Conservation (phyloP, 2,888 invertebrate genomes). For the Drosophila affinis region DNA sequence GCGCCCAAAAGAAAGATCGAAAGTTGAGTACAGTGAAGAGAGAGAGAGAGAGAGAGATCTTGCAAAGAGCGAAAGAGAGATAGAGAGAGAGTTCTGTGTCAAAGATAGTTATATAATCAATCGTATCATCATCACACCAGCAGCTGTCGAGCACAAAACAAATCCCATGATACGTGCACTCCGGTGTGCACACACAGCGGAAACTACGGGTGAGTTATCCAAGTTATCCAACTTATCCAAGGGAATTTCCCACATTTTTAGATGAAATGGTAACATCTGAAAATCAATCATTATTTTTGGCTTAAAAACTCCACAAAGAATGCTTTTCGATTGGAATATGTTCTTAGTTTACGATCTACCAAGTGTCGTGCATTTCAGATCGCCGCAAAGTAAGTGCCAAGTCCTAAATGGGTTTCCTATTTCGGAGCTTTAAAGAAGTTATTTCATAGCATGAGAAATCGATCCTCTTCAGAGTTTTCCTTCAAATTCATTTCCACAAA, state of each 20-base stretch:
- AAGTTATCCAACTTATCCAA: background rate
- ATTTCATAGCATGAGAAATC: background rate
- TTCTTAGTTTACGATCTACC: background rate
- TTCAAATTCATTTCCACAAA: background rate
- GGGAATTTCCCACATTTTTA: too few species aligned
- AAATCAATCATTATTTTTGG: too few species aligned
- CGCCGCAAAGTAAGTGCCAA: background rate
- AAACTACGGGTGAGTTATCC: background rate
- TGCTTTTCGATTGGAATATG: too few species aligned
- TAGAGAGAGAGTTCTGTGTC: background rate
- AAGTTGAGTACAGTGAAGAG: slow-evolving; percentile 38
- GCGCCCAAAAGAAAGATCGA: slow-evolving; percentile 19
- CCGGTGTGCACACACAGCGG: background rate
- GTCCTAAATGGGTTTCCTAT: too few species aligned
- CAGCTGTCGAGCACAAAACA: background rate
- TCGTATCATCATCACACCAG: background rate
- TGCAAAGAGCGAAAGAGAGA: background rate
- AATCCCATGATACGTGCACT: background rate
- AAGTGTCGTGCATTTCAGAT: too few species aligned
- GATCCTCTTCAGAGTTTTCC: background rate
- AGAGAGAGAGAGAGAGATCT: background rate
- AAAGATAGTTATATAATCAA: background rate
- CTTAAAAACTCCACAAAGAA: too few species aligned
- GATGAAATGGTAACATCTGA: too few species aligned
- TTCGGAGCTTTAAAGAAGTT: too few species aligned